These are phyloP conservation scores for Phaetusa simplex DNA, from an alignment of 2,113 vertebrate species.

Conservation along the genomic window DNA sequence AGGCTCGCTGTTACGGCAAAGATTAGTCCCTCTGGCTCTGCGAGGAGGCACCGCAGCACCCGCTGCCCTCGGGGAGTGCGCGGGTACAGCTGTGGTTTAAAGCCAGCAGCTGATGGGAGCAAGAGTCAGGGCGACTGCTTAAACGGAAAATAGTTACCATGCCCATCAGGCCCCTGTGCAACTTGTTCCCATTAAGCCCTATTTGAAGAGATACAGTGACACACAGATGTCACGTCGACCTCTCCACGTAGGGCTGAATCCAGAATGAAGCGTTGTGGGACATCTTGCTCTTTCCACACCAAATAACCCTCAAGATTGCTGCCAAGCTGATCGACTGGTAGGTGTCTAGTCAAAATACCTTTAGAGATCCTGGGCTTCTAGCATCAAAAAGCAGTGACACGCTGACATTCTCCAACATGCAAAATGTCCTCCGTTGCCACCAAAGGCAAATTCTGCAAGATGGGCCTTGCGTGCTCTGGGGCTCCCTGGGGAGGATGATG, in stretches of 20 bases:
- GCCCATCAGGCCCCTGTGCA: not conserved
- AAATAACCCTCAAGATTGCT: not conserved
- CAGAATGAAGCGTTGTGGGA: not conserved
- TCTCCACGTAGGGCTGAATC: not conserved
- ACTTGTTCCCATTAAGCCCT: not conserved
- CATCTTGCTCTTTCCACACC: not conserved
- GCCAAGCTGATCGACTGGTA: not conserved
- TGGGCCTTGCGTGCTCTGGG: fast-evolving
- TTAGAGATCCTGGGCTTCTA: not conserved
- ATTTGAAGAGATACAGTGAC: not conserved
- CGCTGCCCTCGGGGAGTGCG: not conserved
- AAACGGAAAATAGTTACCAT: too few species aligned
- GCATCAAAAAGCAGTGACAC: not conserved
- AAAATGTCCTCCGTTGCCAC: not conserved
- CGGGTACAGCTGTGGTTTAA: not conserved
- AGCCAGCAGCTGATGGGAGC: not conserved
- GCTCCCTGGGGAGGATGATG: not conserved
- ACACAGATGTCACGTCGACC: not conserved
- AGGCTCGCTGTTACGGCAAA: not conserved
- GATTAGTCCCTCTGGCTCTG: not conserved
- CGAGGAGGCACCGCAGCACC: not conserved
- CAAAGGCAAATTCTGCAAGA: not conserved
- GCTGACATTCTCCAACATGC: not conserved
- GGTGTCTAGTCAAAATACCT: too few species aligned
- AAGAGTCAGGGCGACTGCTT: not conserved